Base-by-base conservation (phyloP, 1,140 invertebrate genomes). In the Tyrophagus putrescentiae region DNA sequence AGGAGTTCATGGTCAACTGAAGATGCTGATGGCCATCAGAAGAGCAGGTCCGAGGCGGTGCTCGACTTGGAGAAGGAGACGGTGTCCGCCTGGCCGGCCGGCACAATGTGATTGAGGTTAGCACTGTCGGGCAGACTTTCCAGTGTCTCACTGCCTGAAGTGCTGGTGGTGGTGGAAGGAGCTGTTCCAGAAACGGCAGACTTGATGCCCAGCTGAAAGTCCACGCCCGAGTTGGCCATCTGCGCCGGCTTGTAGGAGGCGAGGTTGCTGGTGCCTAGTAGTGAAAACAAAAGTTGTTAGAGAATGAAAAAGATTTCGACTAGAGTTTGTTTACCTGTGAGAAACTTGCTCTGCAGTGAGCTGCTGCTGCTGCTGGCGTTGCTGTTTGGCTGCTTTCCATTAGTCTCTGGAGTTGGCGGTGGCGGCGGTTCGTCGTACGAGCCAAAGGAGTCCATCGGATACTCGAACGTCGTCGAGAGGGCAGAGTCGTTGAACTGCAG, bases 121-220 rank as follows among this genome's bases (percentile, higher is more conserved):
- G 23, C 13, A 11, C 48, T 52, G 23, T 52, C 48, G 25, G 16
- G 6, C 48, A 52, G 16, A 52, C 25, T 52, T 13, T n/a, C n/a
- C 13, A 25, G 23, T 11, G 16, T 25, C n/a, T 21, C 25, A 52
- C n/a, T 52, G 9, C 28, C 7, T 7, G 13, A 2, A 52, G 13
- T 52, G 2, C 16, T 52, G 48, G n/a, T n/a, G 48, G 6, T 52
- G 48, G 27, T 48, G n/a, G 21, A 16, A 28, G 2, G 6, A 11
- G 11, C 32, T 50, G 45, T 11, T 16, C 2, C 1, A 50, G 27
- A 28, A 4, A 1, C 7, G 13, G 27, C 52, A 3, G 28, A 27
- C 27, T 54, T 54, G 13, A 54, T 23, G n/a, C 52, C 52, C 13
- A 54, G 39, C 27, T 54, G 31, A 32, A 54, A 54, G 11, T 31